Percentiles rank a stretch among this genome's conserved stretches.
Evolutionary conservation across 2,113 vertebrate genomes (phyloP).

Genomic region (Paedocypris sp.): DNA sequence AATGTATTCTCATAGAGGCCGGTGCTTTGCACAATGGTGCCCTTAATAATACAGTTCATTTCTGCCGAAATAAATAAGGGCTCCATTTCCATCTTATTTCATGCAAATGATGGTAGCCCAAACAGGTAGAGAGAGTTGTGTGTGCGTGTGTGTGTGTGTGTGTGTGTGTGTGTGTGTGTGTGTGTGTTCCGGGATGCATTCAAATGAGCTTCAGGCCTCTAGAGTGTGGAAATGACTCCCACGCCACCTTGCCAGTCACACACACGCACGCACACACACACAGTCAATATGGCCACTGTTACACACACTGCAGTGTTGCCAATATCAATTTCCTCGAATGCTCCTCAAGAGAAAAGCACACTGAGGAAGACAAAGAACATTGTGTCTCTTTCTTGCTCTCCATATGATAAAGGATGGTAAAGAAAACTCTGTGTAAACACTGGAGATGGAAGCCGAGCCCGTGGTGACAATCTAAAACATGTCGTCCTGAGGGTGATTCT

Average conservation of each 20-base stretch:
- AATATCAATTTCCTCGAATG: slow-evolving; percentile 60
- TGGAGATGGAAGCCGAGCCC: not conserved
- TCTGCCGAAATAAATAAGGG: slow-evolving; percentile 68
- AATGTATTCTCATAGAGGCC: slow-evolving; percentile 57
- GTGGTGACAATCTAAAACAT: not conserved
- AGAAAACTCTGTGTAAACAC: not conserved
- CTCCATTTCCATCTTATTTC: slow-evolving; percentile 68
- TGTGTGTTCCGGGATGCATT: slow-evolving; percentile 50
- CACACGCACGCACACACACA: slow-evolving; percentile 50
- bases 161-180: slow-evolving; percentile 1
- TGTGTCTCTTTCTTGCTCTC: not conserved
- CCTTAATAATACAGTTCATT: slow-evolving; percentile 66
- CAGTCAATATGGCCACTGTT: slow-evolving; percentile 42
- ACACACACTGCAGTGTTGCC: slow-evolving; percentile 54
- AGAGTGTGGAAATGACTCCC: slow-evolving; percentile 53
- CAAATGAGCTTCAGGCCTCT: slow-evolving; percentile 47
- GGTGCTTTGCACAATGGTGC: slow-evolving; percentile 60
- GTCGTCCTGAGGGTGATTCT: not conserved
- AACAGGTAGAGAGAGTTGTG: slow-evolving; percentile 54
- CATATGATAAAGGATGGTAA: not conserved
- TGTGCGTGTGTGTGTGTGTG: slow-evolving; percentile 51
- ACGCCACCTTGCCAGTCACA: slow-evolving; percentile 57
- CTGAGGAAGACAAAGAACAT: slow-evolving; percentile 39
- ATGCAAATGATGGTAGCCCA: slow-evolving; percentile 61
- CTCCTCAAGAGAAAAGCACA: slow-evolving; percentile 48